Evolutionary conservation across 2,888 invertebrate species (phyloP).

Genomic region (Spilarctia lutea): DNA sequence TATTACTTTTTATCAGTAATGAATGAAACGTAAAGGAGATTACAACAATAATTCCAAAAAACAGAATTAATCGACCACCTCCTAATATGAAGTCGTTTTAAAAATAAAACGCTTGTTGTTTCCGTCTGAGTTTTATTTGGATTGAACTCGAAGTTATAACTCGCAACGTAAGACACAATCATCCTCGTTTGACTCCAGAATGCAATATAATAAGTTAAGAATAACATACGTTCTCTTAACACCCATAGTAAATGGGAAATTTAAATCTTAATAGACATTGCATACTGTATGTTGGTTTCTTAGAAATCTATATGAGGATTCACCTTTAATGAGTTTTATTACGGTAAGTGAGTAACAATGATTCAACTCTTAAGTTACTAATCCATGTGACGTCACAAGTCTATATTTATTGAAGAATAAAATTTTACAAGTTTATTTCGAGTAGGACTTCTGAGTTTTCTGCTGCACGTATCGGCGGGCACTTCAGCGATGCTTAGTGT

Average conservation of each 20-base stretch:
- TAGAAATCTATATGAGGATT: not conserved
- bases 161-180: too few species aligned
- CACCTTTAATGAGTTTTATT: not conserved
- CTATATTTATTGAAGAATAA: not conserved
- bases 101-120: too few species aligned
- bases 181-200: too few species aligned
- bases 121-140: too few species aligned
- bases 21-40: too few species aligned
- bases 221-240: not conserved
- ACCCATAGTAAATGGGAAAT: not conserved
- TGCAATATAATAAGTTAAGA: not conserved
- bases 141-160: too few species aligned
- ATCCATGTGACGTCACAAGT: not conserved
- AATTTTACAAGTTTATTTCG: not conserved
- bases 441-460: constrained; percentile 26
- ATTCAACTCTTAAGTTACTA: not conserved
- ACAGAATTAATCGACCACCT: too few species aligned
- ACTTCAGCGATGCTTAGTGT: constrained; percentile 42
- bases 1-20: too few species aligned
- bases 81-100: too few species aligned
- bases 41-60: too few species aligned
- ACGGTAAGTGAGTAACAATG: not conserved
- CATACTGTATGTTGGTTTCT: not conserved
- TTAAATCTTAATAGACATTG: not conserved
- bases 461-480: constrained; percentile 16